Conservation (phyloP, 30 jellyfish, hydroid and myxozoan species). For the Catostylus mosaicus region DNA sequence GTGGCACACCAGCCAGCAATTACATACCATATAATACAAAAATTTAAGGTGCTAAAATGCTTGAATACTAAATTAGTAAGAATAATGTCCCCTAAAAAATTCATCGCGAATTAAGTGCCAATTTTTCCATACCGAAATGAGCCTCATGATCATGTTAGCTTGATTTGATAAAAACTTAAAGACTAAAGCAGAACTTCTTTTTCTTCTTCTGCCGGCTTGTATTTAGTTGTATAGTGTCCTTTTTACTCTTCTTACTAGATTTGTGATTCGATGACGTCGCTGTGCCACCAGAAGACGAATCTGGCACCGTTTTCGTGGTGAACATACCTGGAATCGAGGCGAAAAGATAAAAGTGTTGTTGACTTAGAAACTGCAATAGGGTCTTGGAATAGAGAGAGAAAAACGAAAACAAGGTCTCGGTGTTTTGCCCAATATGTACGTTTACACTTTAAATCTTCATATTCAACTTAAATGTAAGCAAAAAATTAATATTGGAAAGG, state of each 20-base stretch:
- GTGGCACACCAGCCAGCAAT: too few relatives aligned
- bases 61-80: background rate
- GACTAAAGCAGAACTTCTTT: conserved; percentile 72
- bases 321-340: conserved; percentile 7
- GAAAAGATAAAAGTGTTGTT: too few relatives aligned
- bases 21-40: too few relatives aligned
- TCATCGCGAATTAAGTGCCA: background rate
- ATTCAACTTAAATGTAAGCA: too few relatives aligned
- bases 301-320: conserved; percentile 52
- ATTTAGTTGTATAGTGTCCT: conserved; percentile 50
- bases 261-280: conserved; percentile 39
- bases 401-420: too few relatives aligned
- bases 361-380: too few relatives aligned
- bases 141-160: background rate
- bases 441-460: too few relatives aligned
- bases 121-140: background rate
- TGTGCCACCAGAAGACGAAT: conserved; percentile 29
- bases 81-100: background rate
- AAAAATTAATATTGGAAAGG: too few relatives aligned
- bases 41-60: too few relatives aligned
- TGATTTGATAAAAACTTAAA: conserved; percentile 16
- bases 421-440: too few relatives aligned
- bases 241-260: conserved; percentile 44
- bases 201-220: conserved; percentile 50
- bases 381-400: too few relatives aligned